phyloP scores from a whole-genome alignment of 2,797 vertebrate species.

The Triplophysa bombifrons region DNA sequence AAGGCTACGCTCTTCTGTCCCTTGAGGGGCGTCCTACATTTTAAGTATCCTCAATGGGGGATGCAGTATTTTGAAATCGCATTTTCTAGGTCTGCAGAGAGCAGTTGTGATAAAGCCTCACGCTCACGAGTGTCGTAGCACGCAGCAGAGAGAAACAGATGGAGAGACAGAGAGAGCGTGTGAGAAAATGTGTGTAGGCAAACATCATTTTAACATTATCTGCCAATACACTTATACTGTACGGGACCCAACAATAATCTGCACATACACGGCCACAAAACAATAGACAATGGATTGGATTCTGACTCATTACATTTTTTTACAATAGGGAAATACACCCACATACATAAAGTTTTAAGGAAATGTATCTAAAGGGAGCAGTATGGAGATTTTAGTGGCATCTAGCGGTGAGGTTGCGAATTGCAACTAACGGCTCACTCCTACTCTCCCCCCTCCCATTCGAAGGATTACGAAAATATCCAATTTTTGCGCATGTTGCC shows the following conservation, averaged over 20 bases:
- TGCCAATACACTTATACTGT: neutral
- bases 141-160: neutral
- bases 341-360: neutral
- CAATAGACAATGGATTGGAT: neutral
- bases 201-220: neutral
- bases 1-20: constrained; percentile 3
- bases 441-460: too few species aligned
- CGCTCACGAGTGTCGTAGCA: constrained; percentile 2
- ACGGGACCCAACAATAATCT: neutral
- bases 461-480: too few species aligned
- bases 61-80: constrained; percentile 30
- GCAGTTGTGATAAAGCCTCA: neutral
- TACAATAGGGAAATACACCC: neutral
- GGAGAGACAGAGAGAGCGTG: neutral
- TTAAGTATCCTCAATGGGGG: constrained; percentile 8
- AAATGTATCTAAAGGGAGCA: neutral
- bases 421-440: too few species aligned
- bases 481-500: too few species aligned
- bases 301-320: neutral
- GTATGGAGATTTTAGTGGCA: too few species aligned
- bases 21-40: constrained; percentile 28
- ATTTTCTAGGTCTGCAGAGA: constrained; percentile 26
- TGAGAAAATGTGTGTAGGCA: constrained; percentile 25
- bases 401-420: too few species aligned
- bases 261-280: neutral